These are phyloP conservation scores for Mixornis gularis DNA, from an alignment of 2,113 vertebrate species.

Conservation along the genomic window DNA sequence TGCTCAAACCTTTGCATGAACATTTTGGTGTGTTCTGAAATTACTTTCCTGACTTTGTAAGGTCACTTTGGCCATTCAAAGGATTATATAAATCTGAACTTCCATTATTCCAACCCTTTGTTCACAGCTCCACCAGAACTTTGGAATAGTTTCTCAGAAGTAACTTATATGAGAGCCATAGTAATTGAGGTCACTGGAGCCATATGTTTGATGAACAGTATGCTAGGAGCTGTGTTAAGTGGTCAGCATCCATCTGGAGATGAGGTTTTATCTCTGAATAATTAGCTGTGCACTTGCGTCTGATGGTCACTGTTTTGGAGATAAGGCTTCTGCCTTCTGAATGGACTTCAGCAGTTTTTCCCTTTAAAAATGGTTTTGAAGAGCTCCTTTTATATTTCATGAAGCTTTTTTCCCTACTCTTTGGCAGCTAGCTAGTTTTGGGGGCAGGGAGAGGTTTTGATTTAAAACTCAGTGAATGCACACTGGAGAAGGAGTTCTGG, in stretches of 20 bases:
- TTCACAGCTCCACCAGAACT: not conserved
- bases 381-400: not conserved
- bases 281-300: slow-evolving; percentile 9
- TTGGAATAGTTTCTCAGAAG: slow-evolving; percentile 21
- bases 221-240: not conserved
- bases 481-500: not conserved
- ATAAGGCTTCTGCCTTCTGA: not conserved
- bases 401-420: not conserved
- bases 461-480: not conserved
- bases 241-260: slow-evolving; percentile 9
- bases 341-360: not conserved
- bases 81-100: slow-evolving; percentile 35
- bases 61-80: not conserved
- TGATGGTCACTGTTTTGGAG: not conserved
- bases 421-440: not conserved
- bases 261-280: slow-evolving; percentile 2
- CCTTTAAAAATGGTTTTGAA: not conserved
- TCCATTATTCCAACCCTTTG: not conserved
- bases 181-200: slow-evolving; percentile 60
- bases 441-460: not conserved
- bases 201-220: not conserved
- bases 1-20: not conserved
- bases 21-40: not conserved
- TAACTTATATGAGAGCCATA: not conserved
- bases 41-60: not conserved